Evolutionary conservation across 2,888 invertebrate species (phyloP).

Genomic region (Netelia virgata): DNA sequence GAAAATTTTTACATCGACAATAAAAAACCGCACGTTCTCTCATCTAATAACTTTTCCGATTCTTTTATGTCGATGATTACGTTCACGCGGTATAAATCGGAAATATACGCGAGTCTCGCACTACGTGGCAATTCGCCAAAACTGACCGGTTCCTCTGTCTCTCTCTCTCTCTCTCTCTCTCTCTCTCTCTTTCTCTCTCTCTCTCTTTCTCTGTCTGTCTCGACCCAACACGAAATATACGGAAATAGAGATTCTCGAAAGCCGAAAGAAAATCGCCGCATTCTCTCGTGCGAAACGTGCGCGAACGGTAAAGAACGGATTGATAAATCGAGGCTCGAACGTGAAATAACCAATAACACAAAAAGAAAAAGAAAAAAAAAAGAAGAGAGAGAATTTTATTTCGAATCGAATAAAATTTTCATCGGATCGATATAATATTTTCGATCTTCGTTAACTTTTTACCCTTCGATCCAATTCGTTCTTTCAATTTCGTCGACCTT

Average conservation of each 20-base stretch:
- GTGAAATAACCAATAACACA: too few relatives aligned
- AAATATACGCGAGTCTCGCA: constrained; percentile 19
- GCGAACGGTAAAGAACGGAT: too few relatives aligned
- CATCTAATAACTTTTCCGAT: neutral
- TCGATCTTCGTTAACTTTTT: too few relatives aligned
- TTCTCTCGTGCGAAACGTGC: neutral
- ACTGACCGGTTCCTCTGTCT: constrained; percentile 5
- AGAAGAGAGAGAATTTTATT: too few relatives aligned
- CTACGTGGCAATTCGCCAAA: constrained; percentile 55
- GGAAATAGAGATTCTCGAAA: constrained; percentile 29
- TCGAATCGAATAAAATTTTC: too few relatives aligned
- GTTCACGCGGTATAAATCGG: neutral
- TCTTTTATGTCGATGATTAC: constrained; percentile 12
- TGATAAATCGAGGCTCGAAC: too few relatives aligned
- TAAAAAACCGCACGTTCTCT: constrained; percentile 5
- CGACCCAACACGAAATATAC: constrained; percentile 14
- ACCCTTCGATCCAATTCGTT: too few relatives aligned
- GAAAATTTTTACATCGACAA: constrained; percentile 9
- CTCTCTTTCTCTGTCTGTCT: neutral
- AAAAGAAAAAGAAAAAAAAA: too few relatives aligned
- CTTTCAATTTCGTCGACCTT: too few relatives aligned
- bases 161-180: constrained; percentile 3
- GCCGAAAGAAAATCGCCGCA: neutral
- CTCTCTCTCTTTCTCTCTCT: neutral
- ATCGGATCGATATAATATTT: too few relatives aligned